Evolutionary conservation across 2,888 invertebrate genomes (phyloP).

Genomic region (Lordiphosa andalusiaca): DNA sequence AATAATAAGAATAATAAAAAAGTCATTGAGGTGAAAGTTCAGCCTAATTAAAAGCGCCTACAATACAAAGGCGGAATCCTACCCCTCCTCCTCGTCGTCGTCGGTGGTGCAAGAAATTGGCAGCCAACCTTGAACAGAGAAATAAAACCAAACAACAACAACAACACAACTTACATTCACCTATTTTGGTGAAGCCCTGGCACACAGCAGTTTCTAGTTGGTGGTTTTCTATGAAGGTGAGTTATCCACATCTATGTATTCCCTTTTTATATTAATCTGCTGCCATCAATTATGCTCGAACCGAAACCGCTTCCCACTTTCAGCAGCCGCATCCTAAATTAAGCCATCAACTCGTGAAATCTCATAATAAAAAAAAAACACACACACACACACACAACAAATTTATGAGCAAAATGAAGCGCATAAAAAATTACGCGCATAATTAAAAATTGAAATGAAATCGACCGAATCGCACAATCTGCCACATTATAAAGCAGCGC

Average conservation of each 20-base stretch:
- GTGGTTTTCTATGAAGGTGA: conserved; percentile 61
- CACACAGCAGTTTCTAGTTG: conserved; percentile 58
- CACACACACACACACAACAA: conserved; percentile 7
- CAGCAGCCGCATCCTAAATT: conserved; percentile 20
- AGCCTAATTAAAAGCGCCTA: conserved; percentile 33
- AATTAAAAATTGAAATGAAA: conserved; percentile 55
- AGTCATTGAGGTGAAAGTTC: conserved; percentile 43
- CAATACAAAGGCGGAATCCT: background rate
- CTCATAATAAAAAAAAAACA: conserved; percentile 15
- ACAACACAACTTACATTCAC: conserved; percentile 38
- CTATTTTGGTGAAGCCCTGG: conserved; percentile 38
- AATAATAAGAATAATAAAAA: conserved; percentile 31
- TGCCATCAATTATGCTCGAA: conserved; percentile 31
- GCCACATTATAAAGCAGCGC: background rate
- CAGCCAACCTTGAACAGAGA: conserved; percentile 2
- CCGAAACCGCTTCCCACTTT: conserved; percentile 13
- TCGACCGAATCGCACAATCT: conserved; percentile 36
- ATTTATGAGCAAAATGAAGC: conserved; percentile 2
- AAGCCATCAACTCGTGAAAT: conserved; percentile 17
- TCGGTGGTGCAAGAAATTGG: background rate
- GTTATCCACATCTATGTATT: conserved; percentile 19
- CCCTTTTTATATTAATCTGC: conserved; percentile 11
- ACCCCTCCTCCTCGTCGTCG: too few species aligned
- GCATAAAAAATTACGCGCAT: conserved; percentile 39
- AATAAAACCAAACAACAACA: conserved; percentile 11